Evolutionary conservation across 2,888 invertebrate species (phyloP), one percentile per base, ranked within the genome.

Genomic region (Metacarcinus magister): DNA sequence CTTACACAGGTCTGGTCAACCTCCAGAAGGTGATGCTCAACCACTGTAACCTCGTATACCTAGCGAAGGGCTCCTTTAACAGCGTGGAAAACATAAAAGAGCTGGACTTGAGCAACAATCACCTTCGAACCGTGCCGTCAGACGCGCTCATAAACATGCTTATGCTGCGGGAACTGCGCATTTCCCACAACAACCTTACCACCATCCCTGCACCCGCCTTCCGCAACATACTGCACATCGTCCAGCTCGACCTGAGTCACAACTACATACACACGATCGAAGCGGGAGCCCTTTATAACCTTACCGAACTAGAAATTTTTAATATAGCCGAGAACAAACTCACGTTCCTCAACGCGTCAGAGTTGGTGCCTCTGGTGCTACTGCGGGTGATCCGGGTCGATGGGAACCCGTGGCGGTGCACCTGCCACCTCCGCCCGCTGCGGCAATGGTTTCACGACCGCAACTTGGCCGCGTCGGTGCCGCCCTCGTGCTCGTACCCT

Each of bases 71-170:
- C 97, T 99, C 99, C 39, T 98, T 99, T 97, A 98, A 98, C 97
- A 99, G 99, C 96, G 98, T 99, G 96, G 99, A 99, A 97, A 99
- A 99, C 98, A 98, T 99, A 97, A 98, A 99, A 97, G 99, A 99
- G 98, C 98, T 99, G 97, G 99, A 99, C 98, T 98, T 99, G 96
- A 99, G 99, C 92, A 98, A 98, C 97, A 99, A 99, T 98, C 98
- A 98, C 97, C 98, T 99, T 96, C 98, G 98, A 96, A 98, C 98
- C 95, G 98, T 99, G 97, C 99, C 99, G 87, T 98, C 98, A 43
- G 98, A 98, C 96, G 98, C 99, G 92, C 98, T 99, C 97, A 98
- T 98, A 94, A 98, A 98, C 97, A 98, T 98, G 97, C 98, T 98
- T 44, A 98, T 98, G 44, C 98, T 99, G 97, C 99, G 99, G 98